A percentile compares a stretch with the other conserved stretches of the same genome.
phyloP scores from a whole-genome alignment of 2,113 vertebrate genomes.

The Mormyrus lacerda region DNA sequence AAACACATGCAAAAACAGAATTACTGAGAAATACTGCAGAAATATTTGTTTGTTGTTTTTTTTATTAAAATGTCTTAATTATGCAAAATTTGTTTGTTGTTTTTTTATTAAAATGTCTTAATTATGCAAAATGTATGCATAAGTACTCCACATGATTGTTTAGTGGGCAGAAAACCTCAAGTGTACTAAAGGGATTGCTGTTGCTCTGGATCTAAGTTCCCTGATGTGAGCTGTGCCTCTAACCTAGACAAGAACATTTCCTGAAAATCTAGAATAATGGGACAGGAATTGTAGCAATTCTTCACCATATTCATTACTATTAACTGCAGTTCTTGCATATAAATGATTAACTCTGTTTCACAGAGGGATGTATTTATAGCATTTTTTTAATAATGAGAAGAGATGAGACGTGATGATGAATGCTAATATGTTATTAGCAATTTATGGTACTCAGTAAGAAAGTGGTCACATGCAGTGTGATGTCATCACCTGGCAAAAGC shows the following conservation, averaged over 20 bases:
- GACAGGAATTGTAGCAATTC: not conserved
- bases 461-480: not conserved
- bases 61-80: too few relatives aligned
- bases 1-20: not conserved
- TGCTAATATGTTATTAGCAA: slow-evolving; percentile 1
- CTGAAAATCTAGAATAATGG: not conserved
- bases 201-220: not conserved
- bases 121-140: not conserved
- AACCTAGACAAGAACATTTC: not conserved
- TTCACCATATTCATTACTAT: not conserved
- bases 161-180: not conserved
- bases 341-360: not conserved
- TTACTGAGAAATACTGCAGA: not conserved
- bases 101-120: not conserved
- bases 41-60: not conserved
- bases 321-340: not conserved
- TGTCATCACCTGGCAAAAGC: not conserved
- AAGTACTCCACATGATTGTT: not conserved
- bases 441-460: not conserved
- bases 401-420: not conserved
- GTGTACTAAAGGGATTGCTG: not conserved
- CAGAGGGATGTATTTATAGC: slow-evolving; percentile 4
- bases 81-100: too few relatives aligned
- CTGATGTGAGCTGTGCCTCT: not conserved
- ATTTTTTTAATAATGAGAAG: slow-evolving; percentile 1